phyloP scores from a whole-genome alignment of 2,888 invertebrate genomes.

The Dynastes maya region DNA sequence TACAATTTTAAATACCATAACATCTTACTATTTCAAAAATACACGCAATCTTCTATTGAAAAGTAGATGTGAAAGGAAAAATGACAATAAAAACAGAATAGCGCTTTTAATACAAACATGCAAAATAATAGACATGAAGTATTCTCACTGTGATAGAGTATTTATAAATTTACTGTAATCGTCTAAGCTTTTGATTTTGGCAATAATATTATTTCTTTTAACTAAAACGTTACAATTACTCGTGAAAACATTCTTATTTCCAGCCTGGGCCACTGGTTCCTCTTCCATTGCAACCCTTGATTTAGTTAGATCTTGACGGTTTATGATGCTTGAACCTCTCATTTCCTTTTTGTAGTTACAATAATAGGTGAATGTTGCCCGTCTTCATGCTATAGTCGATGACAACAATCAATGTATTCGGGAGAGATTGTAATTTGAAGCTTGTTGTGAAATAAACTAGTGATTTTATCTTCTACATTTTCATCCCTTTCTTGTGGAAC shows the following conservation, averaged over 20 bases:
- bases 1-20: too few species aligned
- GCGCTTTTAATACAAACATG: too few species aligned
- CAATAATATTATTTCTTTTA: neutral
- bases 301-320: neutral
- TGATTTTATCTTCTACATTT: neutral
- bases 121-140: too few species aligned
- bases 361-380: neutral
- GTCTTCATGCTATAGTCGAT: neutral
- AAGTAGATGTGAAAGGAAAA: too few species aligned
- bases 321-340: neutral
- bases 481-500: neutral
- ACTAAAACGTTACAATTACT: neutral
- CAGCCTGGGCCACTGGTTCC: neutral
- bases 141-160: neutral
- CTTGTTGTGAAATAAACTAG: neutral
- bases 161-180: neutral
- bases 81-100: too few species aligned
- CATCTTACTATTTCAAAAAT: too few species aligned
- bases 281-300: neutral
- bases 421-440: neutral
- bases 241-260: neutral
- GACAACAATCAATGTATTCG: constrained; percentile 14
- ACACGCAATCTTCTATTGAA: too few species aligned
- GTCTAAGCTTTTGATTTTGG: neutral
- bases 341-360: neutral